phyloP scores from a whole-genome alignment of 1,140 invertebrate genomes.

The Nasonia giraulti region DNA sequence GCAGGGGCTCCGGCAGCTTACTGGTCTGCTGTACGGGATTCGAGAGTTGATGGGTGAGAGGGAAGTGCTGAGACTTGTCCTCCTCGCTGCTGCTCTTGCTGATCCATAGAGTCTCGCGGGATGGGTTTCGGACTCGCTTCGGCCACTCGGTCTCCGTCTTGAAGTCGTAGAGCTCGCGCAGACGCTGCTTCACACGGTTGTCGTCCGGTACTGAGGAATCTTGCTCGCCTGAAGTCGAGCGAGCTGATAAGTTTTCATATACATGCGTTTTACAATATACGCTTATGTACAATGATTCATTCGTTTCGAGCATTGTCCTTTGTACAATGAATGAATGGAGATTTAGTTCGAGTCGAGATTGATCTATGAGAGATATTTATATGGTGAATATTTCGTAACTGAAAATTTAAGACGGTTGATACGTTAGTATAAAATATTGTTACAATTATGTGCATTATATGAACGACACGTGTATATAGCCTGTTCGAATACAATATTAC shows the following conservation, averaged over 20 bases:
- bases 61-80: conserved; percentile 46
- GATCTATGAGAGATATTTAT: too few relatives aligned
- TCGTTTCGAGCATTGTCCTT: background rate
- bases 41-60: background rate
- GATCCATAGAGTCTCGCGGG: conserved; percentile 56
- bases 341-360: too few relatives aligned
- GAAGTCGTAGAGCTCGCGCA: conserved; percentile 66
- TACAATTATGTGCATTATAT: background rate
- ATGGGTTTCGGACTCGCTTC: conserved; percentile 52
- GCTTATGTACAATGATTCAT: background rate
- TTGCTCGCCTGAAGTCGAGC: conserved; percentile 7
- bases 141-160: conserved; percentile 66
- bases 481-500: background rate
- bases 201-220: background rate
- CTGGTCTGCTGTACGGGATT: background rate
- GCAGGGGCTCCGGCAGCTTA: too few relatives aligned
- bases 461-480: too few relatives aligned
- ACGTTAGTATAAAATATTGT: background rate
- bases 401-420: too few relatives aligned
- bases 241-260: background rate
- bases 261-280: too few relatives aligned
- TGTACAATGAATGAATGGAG: background rate
- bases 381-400: background rate
- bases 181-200: conserved; percentile 58
- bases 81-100: conserved; percentile 65